phyloP scores from a whole-genome alignment of 1,140 invertebrate species.

The Phocides pigmalion region DNA sequence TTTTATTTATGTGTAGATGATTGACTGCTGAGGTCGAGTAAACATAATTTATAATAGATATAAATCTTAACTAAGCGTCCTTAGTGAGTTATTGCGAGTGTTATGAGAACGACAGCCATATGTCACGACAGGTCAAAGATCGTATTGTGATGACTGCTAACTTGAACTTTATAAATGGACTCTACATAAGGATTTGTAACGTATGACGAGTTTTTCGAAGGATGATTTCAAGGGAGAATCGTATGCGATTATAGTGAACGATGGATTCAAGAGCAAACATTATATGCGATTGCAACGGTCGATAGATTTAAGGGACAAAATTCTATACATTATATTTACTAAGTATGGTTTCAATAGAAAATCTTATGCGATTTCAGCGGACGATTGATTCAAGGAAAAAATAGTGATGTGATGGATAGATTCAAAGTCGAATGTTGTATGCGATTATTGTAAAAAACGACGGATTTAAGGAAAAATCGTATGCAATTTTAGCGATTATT shows the following conservation, averaged over 20 bases:
- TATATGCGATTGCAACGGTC: no score
- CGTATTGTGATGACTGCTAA: background rate
- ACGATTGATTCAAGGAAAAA: no score
- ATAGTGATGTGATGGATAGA: no score
- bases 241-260: background rate
- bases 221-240: background rate
- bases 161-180: slow-evolving; percentile 5
- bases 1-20: slow-evolving; percentile 14
- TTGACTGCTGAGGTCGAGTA: slow-evolving; percentile 9
- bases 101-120: slow-evolving; percentile 12
- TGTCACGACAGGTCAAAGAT: background rate
- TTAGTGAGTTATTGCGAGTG: slow-evolving; percentile 14
- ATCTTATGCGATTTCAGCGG: no score
- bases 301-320: no score
- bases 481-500: no score
- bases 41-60: slow-evolving; percentile 16
- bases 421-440: no score
- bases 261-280: no score
- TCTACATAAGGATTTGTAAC: background rate
- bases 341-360: no score
- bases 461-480: no score
- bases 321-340: no score
- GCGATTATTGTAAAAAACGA: no score
- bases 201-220: background rate
- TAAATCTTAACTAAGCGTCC: slow-evolving; percentile 11